Percentiles rank a stretch among this genome's conserved stretches.
Conservation (phyloP, 2,113 vertebrate species). For the Fulmarus glacialis region DNA sequence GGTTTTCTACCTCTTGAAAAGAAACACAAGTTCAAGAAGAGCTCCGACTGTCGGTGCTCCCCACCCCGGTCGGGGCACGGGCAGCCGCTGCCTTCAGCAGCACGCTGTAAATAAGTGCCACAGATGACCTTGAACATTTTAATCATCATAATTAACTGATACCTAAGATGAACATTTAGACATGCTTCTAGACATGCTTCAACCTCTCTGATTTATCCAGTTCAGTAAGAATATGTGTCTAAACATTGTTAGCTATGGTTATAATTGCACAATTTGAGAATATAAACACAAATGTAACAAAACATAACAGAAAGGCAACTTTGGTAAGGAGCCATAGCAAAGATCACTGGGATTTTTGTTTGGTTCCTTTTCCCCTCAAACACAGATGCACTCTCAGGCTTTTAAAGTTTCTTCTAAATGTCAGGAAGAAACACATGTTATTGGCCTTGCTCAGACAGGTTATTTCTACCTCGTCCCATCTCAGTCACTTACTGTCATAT, state of each 20-base stretch:
- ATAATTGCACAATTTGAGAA: background rate
- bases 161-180: background rate
- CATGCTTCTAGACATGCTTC: background rate
- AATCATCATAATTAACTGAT: background rate
- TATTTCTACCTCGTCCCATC: background rate
- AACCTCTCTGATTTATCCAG: background rate
- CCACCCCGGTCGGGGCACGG: fast-evolving
- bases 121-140: background rate
- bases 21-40: background rate
- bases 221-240: background rate
- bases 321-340: background rate
- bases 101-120: fast-evolving
- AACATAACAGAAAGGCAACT: background rate
- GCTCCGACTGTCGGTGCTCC: fast-evolving
- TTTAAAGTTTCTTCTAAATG: background rate
- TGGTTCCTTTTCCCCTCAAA: background rate
- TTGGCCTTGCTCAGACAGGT: background rate
- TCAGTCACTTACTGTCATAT: background rate
- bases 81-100: background rate
- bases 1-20: background rate
- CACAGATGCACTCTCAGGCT: background rate
- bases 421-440: background rate
- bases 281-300: background rate
- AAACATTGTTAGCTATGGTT: background rate
- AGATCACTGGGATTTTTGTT: fast-evolving